Conservation (phyloP, 2,797 vertebrate genomes). For the Tauraco hartlaubi region DNA sequence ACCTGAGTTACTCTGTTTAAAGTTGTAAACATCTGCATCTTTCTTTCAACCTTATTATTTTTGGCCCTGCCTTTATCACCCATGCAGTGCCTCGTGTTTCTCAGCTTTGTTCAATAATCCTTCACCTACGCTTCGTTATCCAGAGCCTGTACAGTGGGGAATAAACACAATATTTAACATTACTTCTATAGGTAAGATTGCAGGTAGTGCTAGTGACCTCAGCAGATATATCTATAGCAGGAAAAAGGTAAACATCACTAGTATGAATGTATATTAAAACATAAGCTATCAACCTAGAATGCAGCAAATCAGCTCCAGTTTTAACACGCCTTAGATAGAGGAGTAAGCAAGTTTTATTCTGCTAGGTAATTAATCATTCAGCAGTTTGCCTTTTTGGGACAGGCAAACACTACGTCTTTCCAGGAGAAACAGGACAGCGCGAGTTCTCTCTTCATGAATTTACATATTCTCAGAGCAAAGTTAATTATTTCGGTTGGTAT, state of each 20-base stretch:
- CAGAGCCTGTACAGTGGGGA: background rate
- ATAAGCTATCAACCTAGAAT: background rate
- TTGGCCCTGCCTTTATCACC: background rate
- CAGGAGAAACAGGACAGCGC: background rate
- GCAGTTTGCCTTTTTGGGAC: background rate
- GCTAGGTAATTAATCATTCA: background rate
- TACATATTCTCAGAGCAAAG: background rate
- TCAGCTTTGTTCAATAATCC: background rate
- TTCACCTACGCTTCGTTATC: background rate
- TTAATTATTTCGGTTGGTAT: background rate
- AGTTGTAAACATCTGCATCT: background rate
- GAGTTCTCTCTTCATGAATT: background rate
- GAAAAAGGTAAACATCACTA: background rate
- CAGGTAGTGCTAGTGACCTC: background rate
- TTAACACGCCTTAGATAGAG: accelerated
- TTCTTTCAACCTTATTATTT: background rate
- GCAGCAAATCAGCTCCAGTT: background rate
- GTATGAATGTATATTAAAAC: background rate
- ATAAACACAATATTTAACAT: background rate
- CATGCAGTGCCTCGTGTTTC: background rate
- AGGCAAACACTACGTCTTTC: background rate
- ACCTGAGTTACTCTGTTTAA: background rate
- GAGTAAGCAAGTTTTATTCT: background rate
- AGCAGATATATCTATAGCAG: background rate
- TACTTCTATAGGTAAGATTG: background rate